Conservation (phyloP, 2,888 invertebrate genomes). For the Stratiomys singularior region DNA sequence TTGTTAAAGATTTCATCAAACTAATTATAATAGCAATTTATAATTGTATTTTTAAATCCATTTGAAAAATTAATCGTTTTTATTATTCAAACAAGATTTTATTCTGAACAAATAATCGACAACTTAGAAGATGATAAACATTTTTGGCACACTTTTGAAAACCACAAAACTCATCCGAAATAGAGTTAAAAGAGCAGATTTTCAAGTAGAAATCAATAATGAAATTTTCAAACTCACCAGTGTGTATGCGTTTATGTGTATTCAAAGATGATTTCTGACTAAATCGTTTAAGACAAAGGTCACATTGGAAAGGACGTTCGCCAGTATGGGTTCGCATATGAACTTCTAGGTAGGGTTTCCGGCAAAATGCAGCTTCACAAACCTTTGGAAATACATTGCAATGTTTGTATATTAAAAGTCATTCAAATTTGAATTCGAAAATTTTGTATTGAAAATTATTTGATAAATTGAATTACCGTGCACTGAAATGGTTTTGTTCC, state of each 20-base stretch:
- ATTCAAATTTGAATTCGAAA: not conserved
- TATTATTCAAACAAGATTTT: not conserved
- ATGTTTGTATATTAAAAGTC: too few species aligned
- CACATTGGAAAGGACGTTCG: constrained; percentile 70
- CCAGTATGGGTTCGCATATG: constrained; percentile 82
- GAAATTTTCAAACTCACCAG: too few species aligned
- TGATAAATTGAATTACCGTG: too few species aligned
- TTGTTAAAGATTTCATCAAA: not conserved
- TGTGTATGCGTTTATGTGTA: constrained; percentile 77
- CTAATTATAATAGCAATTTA: too few species aligned
- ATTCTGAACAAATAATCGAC: not conserved
- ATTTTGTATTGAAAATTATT: too few species aligned
- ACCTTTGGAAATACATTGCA: constrained; percentile 61
- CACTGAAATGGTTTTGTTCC: constrained; percentile 84
- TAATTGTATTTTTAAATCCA: not conserved
- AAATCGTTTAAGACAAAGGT: constrained; percentile 76
- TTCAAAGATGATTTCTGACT: constrained; percentile 79
- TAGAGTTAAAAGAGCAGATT: not conserved
- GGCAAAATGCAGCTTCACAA: constrained; percentile 82
- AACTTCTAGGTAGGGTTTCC: constrained; percentile 83
- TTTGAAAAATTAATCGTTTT: not conserved
- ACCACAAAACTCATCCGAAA: too few species aligned
- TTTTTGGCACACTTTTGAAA: constrained; percentile 27
- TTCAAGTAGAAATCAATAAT: not conserved
- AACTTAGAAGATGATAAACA: constrained; percentile 12